phyloP scores from a whole-genome alignment of 1,140 invertebrate genomes.

The Scylla paramamosain region DNA sequence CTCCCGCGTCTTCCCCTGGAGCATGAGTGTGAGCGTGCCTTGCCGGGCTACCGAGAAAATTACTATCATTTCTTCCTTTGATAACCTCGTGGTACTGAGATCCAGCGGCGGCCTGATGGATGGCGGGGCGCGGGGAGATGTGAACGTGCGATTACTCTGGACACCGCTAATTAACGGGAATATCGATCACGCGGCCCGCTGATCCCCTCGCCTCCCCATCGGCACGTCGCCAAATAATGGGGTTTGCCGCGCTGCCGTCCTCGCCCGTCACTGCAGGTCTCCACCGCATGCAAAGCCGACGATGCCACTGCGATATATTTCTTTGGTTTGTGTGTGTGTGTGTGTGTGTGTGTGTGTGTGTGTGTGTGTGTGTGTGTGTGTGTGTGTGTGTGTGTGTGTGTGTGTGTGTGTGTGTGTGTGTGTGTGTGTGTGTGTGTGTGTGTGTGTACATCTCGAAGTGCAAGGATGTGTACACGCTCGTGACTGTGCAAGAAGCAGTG shows the following conservation, averaged over 20 bases:
- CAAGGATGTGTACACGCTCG: background rate
- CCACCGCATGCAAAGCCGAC: background rate
- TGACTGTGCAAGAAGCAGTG: conserved; percentile 4
- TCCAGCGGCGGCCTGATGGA: background rate
- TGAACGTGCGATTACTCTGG: background rate
- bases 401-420: background rate
- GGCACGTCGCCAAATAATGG: background rate
- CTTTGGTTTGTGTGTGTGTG: conserved; percentile 27
- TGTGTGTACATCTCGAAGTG: background rate
- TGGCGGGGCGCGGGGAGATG: background rate
- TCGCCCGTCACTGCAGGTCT: background rate
- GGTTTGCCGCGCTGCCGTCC: background rate
- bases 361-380: conserved; percentile 42
- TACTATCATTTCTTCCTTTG: background rate
- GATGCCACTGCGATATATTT: background rate
- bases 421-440: background rate
- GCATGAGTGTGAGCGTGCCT: background rate
- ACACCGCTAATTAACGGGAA: conserved; percentile 1
- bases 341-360: conserved; percentile 40
- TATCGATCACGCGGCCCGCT: conserved; percentile 8
- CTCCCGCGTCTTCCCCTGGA: background rate
- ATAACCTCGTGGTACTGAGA: background rate
- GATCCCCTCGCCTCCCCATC: background rate
- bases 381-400: conserved; percentile 8
- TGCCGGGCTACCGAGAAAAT: background rate